Evolutionary conservation across 1,140 invertebrate species (phyloP).

Genomic region (Pemphigus obesinymphae): DNA sequence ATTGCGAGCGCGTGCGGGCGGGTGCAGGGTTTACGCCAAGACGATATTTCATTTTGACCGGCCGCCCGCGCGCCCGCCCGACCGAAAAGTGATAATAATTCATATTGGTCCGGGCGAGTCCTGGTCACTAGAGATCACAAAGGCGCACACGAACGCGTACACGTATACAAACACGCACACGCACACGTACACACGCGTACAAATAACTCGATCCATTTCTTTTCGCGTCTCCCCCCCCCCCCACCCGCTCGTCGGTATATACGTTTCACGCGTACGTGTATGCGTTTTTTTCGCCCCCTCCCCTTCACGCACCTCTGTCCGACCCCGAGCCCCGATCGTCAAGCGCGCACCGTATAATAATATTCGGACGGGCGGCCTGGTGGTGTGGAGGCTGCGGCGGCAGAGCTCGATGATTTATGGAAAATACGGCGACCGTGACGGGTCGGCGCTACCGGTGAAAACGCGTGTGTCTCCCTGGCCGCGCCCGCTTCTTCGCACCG

Average conservation of each 20-base stretch:
- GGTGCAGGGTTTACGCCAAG: background rate
- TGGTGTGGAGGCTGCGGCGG: background rate
- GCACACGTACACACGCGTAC: background rate
- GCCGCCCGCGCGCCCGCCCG: background rate
- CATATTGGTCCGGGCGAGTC: slow-evolving; percentile 35
- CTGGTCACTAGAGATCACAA: slow-evolving; percentile 40
- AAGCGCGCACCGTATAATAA: too few relatives aligned
- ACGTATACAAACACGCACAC: background rate
- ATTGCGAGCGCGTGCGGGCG: background rate
- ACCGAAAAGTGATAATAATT: slow-evolving; percentile 40
- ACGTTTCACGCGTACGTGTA: background rate
- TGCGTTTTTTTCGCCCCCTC: background rate
- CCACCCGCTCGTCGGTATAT: background rate
- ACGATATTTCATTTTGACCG: slow-evolving; percentile 38
- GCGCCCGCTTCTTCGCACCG: background rate
- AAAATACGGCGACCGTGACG: slow-evolving; percentile 34
- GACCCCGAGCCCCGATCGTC: too few relatives aligned
- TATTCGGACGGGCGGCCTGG: too few relatives aligned
- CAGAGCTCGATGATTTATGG: slow-evolving; percentile 30
- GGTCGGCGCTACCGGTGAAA: background rate
- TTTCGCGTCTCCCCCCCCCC: background rate
- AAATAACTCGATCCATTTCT: slow-evolving; percentile 34
- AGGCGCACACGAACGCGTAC: background rate
- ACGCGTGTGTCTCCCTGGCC: background rate
- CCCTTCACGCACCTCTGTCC: background rate